Conservation (phyloP, 2,113 vertebrate genomes). For the Amphiprion percula region DNA sequence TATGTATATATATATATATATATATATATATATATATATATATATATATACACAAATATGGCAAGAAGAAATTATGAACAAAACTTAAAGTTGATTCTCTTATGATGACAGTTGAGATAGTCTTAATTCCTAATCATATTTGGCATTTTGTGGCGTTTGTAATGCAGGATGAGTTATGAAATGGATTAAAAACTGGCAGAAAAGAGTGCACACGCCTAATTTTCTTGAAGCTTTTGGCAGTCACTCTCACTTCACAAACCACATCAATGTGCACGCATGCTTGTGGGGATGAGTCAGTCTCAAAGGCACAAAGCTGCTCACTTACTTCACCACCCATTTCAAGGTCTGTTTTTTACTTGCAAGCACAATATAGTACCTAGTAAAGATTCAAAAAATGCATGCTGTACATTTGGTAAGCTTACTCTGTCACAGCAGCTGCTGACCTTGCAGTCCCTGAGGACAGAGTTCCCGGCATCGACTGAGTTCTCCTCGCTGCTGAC, state of each 20-base stretch:
- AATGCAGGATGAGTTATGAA: background rate
- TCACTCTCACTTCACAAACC: slow-evolving; percentile 70
- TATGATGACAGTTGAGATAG: background rate
- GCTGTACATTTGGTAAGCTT: slow-evolving; percentile 45
- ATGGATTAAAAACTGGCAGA: slow-evolving; percentile 3
- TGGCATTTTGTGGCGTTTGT: background rate
- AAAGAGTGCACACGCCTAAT: slow-evolving; percentile 7
- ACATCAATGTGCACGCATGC: slow-evolving; percentile 67
- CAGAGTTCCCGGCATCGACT: slow-evolving; percentile 71
- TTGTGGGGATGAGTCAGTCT: slow-evolving; percentile 77
- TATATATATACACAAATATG: no score
- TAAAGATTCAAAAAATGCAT: slow-evolving; percentile 56
- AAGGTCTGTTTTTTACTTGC: slow-evolving; percentile 45
- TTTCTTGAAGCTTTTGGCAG: slow-evolving; percentile 54
- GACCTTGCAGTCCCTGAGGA: slow-evolving; percentile 67
- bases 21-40: no score
- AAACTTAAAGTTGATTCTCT: background rate
- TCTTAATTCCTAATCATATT: no score
- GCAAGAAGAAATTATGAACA: no score
- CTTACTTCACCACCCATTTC: slow-evolving; percentile 57
- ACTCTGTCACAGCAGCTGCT: slow-evolving; percentile 75
- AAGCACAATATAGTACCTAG: slow-evolving; percentile 49
- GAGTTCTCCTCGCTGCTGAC: slow-evolving; percentile 58
- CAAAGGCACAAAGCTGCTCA: slow-evolving; percentile 30
- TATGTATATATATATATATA: no score